Evolutionary conservation across 2,888 invertebrate species (phyloP).

Genomic region (Epicampocera succincta): DNA sequence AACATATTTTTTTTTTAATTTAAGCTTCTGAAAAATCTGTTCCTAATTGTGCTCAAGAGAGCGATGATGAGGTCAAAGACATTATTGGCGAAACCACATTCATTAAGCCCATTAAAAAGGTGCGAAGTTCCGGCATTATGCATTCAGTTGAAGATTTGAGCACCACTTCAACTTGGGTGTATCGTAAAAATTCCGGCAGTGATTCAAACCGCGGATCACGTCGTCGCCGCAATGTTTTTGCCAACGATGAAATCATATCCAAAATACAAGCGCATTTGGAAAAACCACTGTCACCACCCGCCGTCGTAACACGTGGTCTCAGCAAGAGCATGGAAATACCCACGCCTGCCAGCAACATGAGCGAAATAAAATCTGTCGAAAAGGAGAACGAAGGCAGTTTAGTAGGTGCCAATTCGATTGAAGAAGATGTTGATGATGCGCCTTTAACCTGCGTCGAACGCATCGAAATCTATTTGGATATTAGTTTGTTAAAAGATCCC

Average conservation of each 20-base stretch:
- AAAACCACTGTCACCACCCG: conserved; percentile 78
- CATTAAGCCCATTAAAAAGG: conserved; percentile 84
- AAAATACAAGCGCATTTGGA: conserved; percentile 80
- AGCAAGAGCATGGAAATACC: conserved; percentile 82
- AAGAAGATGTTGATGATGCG: conserved; percentile 77
- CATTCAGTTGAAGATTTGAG: conserved; percentile 89
- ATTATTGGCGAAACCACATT: conserved; percentile 83
- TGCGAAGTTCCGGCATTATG: conserved; percentile 87
- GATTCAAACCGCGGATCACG: conserved; percentile 81
- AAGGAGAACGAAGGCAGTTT: conserved; percentile 63
- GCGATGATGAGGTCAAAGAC: conserved; percentile 84
- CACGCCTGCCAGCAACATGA: conserved; percentile 80
- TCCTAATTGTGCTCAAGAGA: conserved; percentile 78
- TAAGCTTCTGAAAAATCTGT: conserved; percentile 67
- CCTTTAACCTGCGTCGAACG: conserved; percentile 79
- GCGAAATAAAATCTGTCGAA: conserved; percentile 73
- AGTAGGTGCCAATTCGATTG: conserved; percentile 63
- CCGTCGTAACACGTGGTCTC: conserved; percentile 79
- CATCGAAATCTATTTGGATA: conserved; percentile 85
- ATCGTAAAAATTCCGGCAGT: conserved; percentile 83
- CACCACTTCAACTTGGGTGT: conserved; percentile 89
- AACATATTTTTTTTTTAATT: neutral
- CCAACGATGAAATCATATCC: conserved; percentile 80
- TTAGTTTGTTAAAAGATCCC: conserved; percentile 86
- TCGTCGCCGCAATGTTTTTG: conserved; percentile 79